Percentiles rank a stretch among this genome's conserved stretches.
Conservation (phyloP, 2,797 vertebrate species). For the Acanthopagrus latus region DNA sequence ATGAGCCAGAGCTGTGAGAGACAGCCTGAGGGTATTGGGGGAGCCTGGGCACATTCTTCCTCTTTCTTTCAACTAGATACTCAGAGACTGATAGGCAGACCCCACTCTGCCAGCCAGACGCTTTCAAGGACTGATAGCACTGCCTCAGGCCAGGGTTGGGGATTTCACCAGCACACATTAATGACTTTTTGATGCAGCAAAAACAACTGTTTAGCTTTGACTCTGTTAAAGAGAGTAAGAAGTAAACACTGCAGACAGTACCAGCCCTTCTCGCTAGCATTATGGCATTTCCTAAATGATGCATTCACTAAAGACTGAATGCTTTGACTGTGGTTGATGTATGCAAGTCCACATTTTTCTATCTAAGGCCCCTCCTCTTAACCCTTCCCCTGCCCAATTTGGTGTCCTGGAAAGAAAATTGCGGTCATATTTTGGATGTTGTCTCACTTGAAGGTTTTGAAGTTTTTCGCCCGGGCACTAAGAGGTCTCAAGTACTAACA, state of each 20-base stretch:
- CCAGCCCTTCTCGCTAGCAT: background rate
- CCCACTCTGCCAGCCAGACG: constrained; percentile 60
- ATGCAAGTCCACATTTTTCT: constrained; percentile 22
- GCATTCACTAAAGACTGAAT: constrained; percentile 18
- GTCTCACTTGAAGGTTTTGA: constrained; percentile 63
- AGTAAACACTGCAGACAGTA: background rate
- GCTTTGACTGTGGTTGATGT: constrained; percentile 26
- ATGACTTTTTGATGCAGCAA: constrained; percentile 43
- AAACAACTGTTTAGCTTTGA: background rate
- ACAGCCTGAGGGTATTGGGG: constrained; percentile 63
- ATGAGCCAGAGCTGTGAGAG: constrained; percentile 37
- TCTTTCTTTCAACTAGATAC: constrained; percentile 75
- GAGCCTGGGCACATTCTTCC: constrained; percentile 70
- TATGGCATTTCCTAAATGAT: constrained; percentile 4
- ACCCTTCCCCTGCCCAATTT: constrained; percentile 39
- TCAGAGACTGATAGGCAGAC: constrained; percentile 64
- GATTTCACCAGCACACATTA: constrained; percentile 66
- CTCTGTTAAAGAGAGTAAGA: constrained; percentile 11
- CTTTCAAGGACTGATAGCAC: constrained; percentile 65
- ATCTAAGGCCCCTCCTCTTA: constrained; percentile 48
- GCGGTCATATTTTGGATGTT: constrained; percentile 63
- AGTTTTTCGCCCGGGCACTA: constrained; percentile 64
- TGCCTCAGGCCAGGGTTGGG: constrained; percentile 62
- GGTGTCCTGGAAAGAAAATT: constrained; percentile 64
- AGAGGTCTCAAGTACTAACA: constrained; percentile 72